phyloP scores from a whole-genome alignment of 2,888 invertebrate genomes.

The Pyrgus malvae region DNA sequence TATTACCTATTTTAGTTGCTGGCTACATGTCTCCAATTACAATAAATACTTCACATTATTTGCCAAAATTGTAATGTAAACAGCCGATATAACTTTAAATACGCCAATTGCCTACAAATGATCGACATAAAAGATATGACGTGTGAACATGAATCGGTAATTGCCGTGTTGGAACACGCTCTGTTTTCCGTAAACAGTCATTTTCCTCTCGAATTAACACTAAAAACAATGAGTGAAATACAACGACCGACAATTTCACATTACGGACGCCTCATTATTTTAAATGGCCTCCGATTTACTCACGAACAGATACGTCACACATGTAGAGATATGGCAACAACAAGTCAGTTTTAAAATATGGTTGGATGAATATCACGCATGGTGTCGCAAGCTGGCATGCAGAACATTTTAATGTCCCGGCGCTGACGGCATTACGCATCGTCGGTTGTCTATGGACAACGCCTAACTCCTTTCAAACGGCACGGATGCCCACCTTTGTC shows the following conservation, averaged over 20 bases:
- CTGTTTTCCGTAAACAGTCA: conserved; percentile 35
- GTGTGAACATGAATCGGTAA: conserved; percentile 34
- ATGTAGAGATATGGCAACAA: too few species aligned
- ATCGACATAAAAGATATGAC: conserved; percentile 32
- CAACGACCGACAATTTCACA: conserved; percentile 37
- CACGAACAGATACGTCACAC: too few species aligned
- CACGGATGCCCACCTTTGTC: conserved; percentile 51
- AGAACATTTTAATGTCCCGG: conserved; percentile 69
- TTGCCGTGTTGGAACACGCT: conserved; percentile 16
- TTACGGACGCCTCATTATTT: conserved; percentile 55
- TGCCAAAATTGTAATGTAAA: too few species aligned
- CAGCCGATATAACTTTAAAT: not conserved
- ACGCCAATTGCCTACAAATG: conserved; percentile 21
- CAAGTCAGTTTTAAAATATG: conserved; percentile 64
- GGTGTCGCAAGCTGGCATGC: conserved; percentile 56
- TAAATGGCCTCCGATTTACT: conserved; percentile 57
- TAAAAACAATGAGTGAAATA: conserved; percentile 38
- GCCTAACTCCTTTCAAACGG: conserved; percentile 60
- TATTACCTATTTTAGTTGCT: too few species aligned
- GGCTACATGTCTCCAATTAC: too few species aligned
- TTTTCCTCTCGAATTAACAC: conserved; percentile 39
- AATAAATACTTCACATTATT: too few species aligned
- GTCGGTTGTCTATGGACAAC: conserved; percentile 48
- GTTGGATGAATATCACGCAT: conserved; percentile 60
- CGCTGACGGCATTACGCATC: conserved; percentile 48